phyloP scores from a whole-genome alignment of 2,113 vertebrate genomes.

The Jaculus jaculus region DNA sequence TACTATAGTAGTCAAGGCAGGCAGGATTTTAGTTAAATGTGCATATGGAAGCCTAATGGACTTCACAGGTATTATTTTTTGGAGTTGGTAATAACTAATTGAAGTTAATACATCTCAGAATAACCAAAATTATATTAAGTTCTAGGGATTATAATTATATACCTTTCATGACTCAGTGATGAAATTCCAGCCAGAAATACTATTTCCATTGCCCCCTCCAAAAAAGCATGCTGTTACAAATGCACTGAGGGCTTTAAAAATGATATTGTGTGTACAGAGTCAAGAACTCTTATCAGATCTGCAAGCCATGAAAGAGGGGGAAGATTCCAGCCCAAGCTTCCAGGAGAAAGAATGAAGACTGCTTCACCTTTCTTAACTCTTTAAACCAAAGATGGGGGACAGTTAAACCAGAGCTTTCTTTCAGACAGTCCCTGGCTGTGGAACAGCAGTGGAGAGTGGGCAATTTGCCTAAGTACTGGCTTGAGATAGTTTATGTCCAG shows the following conservation, averaged over 20 bases:
- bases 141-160: constrained; percentile 19
- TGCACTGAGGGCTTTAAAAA: not conserved
- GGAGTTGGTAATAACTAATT: not conserved
- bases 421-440: not conserved
- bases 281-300: constrained; percentile 14
- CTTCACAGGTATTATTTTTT: not conserved
- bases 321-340: constrained; percentile 24
- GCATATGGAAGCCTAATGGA: not conserved
- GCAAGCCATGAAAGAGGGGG: not conserved
- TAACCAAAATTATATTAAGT: constrained; percentile 24
- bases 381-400: constrained; percentile 2
- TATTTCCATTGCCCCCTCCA: not conserved
- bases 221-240: not conserved
- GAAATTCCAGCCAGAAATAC: constrained; percentile 39
- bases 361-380: not conserved
- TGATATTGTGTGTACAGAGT: not conserved
- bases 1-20: not conserved
- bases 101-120: constrained; percentile 40
- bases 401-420: not conserved
- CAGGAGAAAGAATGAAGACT: constrained; percentile 20
- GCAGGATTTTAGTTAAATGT: not conserved
- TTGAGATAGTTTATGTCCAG: constrained; percentile 50
- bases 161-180: constrained; percentile 13
- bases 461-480: constrained; percentile 17
- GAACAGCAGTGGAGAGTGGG: not conserved